Evolutionary conservation across 2,113 vertebrate species (phyloP).

Genomic region (Amphiprion ocellaris): DNA sequence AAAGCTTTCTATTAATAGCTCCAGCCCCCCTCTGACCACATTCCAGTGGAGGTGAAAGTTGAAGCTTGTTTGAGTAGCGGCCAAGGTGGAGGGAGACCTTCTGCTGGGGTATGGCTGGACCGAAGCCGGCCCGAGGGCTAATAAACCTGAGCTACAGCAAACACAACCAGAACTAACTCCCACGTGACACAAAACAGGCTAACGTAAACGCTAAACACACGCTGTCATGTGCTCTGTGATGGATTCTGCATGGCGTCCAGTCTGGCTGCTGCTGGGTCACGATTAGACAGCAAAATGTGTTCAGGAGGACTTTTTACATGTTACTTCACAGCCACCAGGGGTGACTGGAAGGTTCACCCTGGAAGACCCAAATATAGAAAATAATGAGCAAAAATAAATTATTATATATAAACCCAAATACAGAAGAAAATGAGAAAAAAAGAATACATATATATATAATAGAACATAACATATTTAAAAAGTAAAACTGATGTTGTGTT

Average conservation of each 20-base stretch:
- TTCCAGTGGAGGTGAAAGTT: conserved; percentile 80
- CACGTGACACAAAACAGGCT: conserved; percentile 53
- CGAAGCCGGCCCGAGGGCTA: conserved; percentile 30
- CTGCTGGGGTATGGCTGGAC: conserved; percentile 73
- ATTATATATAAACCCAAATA: too few relatives aligned
- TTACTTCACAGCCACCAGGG: too few relatives aligned
- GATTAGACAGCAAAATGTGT: conserved; percentile 76
- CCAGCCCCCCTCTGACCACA: conserved; percentile 61
- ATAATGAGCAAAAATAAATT: too few relatives aligned
- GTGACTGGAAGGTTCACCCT: too few relatives aligned
- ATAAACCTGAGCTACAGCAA: conserved; percentile 14
- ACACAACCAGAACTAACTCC: conserved; percentile 4
- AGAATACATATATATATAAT: too few relatives aligned
- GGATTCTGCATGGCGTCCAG: conserved; percentile 29
- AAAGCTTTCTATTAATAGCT: conserved; percentile 74
- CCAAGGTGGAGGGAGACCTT: conserved; percentile 61
- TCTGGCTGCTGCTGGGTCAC: conserved; percentile 58
- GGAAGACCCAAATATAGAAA: too few relatives aligned
- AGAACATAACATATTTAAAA: too few relatives aligned
- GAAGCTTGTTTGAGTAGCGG: conserved; percentile 69
- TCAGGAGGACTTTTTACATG: too few relatives aligned
- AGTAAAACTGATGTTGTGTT: too few relatives aligned
- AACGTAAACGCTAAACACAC: conserved; percentile 51
- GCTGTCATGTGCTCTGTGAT: conserved; percentile 37
- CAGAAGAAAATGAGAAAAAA: too few relatives aligned